Evolutionary conservation across 2,113 vertebrate genomes (phyloP).

Genomic region (Mola mola): DNA sequence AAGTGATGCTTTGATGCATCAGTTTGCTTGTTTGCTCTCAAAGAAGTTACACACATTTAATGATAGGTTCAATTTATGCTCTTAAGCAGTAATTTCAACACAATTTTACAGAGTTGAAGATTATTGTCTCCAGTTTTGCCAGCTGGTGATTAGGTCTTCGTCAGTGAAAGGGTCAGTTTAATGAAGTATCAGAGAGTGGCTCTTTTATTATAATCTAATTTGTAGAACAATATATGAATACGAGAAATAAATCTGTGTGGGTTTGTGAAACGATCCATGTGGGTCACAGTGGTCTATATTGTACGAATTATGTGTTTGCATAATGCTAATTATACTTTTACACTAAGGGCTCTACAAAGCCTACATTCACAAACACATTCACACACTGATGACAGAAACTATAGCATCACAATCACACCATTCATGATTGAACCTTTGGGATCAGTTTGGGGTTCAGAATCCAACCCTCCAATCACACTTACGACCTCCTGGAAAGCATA

Average conservation of each 20-base stretch:
- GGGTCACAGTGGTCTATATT: too few species aligned
- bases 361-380: too few species aligned
- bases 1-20: not conserved
- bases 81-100: not conserved
- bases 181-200: conserved; percentile 51
- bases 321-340: too few species aligned
- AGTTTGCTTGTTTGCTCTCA: not conserved
- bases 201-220: conserved; percentile 32
- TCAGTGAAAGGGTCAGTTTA: conserved; percentile 42
- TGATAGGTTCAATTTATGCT: not conserved
- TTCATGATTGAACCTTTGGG: too few species aligned
- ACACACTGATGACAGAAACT: too few species aligned
- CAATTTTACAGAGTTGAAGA: not conserved
- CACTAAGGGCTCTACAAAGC: too few species aligned
- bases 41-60: too few species aligned
- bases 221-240: too few species aligned
- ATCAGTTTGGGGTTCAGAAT: not conserved
- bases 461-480: conserved; percentile 28
- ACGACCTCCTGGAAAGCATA: conserved; percentile 20
- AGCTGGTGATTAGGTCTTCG: conserved; percentile 15
- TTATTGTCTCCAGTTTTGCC: conserved; percentile 6
- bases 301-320: too few species aligned
- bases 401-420: too few species aligned
- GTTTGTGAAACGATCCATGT: too few species aligned
- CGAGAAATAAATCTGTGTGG: too few species aligned